Conservation (phyloP, 2,797 vertebrate genomes). For the Falco cherrug region DNA sequence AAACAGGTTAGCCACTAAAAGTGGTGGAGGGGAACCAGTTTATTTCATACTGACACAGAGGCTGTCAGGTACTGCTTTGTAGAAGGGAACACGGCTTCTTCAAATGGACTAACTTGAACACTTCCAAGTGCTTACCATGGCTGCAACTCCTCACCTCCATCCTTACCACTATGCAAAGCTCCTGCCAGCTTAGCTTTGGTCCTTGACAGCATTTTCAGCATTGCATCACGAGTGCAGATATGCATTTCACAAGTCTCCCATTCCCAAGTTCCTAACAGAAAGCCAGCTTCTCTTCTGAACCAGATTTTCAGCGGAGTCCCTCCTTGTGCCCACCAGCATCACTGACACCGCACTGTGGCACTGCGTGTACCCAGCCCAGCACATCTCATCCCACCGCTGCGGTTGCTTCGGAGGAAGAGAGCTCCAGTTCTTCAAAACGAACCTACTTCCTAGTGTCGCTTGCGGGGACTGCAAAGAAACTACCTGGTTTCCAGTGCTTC, state of each 20-base stretch:
- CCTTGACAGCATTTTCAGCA: not conserved
- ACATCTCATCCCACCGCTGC: not conserved
- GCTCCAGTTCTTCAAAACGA: not conserved
- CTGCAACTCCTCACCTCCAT: not conserved
- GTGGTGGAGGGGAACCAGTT: not conserved
- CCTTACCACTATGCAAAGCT: not conserved
- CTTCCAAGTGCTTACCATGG: not conserved
- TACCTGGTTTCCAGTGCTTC: not conserved
- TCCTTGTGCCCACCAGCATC: not conserved
- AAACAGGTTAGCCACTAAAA: not conserved
- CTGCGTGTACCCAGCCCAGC: not conserved
- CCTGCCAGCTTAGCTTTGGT: not conserved
- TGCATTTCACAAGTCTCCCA: not conserved
- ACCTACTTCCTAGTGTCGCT: not conserved
- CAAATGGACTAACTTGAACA: not conserved
- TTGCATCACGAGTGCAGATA: rapidly evolving
- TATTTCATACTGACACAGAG: not conserved
- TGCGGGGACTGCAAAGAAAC: not conserved
- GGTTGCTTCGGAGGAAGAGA: not conserved
- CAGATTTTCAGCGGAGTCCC: not conserved
- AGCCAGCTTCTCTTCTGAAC: not conserved
- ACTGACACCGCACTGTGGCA: rapidly evolving
- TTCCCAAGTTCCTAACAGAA: not conserved
- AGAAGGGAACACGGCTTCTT: not conserved
- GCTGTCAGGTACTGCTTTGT: not conserved